Base-by-base conservation (phyloP, 2,888 invertebrate genomes). In the Tricholauxania praeusta region DNA sequence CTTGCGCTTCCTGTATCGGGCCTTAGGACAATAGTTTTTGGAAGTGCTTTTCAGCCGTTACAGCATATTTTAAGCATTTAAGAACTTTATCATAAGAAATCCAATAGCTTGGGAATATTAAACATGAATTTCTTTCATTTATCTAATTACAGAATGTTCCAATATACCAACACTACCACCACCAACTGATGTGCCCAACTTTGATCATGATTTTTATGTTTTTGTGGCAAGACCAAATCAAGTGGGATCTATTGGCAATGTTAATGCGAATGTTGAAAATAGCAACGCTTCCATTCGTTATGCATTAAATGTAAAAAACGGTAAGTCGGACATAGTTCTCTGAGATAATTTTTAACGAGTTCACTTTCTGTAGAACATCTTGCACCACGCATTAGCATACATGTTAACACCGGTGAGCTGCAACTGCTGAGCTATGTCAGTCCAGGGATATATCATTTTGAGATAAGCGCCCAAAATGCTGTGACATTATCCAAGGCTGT, bases 371-470 rank as follows among this genome's bases (percentile, higher is more conserved):
- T 22, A 74, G 80, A 72, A 32, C 73, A 78, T 68, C 62, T 78
- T n/a, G 74, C 72, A 32, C 70, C 76, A 19, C 73, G 77, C 8
- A 55, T 80, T 15, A 48, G 52, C 52, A 75, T 81, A 32, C 74
- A 79, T 59, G 51, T 73, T 1, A 73, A 66, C 47, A 76, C 76
- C 15, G 82, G 82, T 15, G 76, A 78, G 65, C 73, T 82, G 22
- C 57, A 51, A 22, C 28, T 80, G n/a, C 77, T 77, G 19, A 77
- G 77, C 10, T 51, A 14, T 6, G 65, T 79, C 2, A 78, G 74
- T 22, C 76, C 78, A 7, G 80, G 80, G 14, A 70, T 74, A 62
- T 81, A 82, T 67, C 55, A 74, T 32, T 80, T 82, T 52, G 73
- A 76, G 32, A 74, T 80, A 17, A 72, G 66, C 5, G 82, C 81